Evolutionary conservation across 1,140 invertebrate species (phyloP).

Genomic region (Dinothrombium tinctorium): DNA sequence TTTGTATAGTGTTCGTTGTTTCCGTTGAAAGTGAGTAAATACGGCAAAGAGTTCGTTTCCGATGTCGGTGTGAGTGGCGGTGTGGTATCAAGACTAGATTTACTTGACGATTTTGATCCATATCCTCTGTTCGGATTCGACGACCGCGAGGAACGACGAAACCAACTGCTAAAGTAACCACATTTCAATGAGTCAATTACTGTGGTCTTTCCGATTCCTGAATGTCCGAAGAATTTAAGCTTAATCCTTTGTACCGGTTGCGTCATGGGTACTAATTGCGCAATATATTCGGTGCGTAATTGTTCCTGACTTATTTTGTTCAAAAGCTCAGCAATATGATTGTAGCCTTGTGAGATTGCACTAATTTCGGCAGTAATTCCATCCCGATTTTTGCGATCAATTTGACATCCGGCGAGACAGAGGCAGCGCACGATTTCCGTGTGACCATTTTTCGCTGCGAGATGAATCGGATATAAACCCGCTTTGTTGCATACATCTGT

Average conservation of each 20-base stretch:
- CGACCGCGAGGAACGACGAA: slow-evolving; percentile 23
- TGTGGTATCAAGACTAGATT: slow-evolving; percentile 2
- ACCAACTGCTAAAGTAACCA: slow-evolving; percentile 37
- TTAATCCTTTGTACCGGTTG: slow-evolving; percentile 40
- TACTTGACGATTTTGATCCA: not conserved
- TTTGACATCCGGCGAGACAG: slow-evolving; percentile 42
- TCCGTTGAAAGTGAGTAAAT: not conserved
- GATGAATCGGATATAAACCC: slow-evolving; percentile 43
- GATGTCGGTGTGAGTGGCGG: not conserved
- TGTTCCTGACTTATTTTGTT: slow-evolving; percentile 36
- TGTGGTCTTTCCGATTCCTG: slow-evolving; percentile 46
- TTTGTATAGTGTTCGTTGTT: slow-evolving; percentile 32
- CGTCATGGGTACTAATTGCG: slow-evolving; percentile 35
- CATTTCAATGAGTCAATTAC: slow-evolving; percentile 44
- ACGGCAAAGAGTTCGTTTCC: not conserved
- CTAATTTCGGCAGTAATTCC: slow-evolving; percentile 56
- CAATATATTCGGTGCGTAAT: slow-evolving; percentile 33
- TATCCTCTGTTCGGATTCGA: not conserved
- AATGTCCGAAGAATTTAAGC: slow-evolving; percentile 48
- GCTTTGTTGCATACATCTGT: slow-evolving; percentile 40
- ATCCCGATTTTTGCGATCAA: slow-evolving; percentile 39
- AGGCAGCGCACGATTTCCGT: slow-evolving; percentile 47
- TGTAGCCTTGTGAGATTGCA: slow-evolving; percentile 49
- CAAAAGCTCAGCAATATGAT: slow-evolving; percentile 43
- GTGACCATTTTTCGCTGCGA: slow-evolving; percentile 45